Conservation (phyloP, 2,797 vertebrate species). For the Adrianichthys oophorus region DNA sequence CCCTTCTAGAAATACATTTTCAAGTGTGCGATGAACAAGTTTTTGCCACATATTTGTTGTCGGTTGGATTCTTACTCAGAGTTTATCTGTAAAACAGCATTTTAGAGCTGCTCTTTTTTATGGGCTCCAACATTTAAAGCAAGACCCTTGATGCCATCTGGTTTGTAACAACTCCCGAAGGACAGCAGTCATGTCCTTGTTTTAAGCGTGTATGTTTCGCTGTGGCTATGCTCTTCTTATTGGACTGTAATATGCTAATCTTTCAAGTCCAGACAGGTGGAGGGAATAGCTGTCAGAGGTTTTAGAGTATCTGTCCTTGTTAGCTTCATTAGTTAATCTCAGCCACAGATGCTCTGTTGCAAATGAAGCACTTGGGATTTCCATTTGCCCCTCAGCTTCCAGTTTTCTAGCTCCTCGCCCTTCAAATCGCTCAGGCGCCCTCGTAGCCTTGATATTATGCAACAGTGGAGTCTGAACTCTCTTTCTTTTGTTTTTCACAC, state of each 20-base stretch:
- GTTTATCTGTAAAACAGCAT: background rate
- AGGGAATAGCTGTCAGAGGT: slow-evolving; percentile 46
- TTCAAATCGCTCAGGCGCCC: slow-evolving; percentile 25
- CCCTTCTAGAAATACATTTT: no score
- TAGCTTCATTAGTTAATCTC: slow-evolving; percentile 56
- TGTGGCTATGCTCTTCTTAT: slow-evolving; percentile 35
- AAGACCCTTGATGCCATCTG: slow-evolving; percentile 61
- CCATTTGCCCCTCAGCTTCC: slow-evolving; percentile 33
- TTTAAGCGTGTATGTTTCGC: background rate
- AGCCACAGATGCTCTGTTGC: slow-evolving; percentile 57
- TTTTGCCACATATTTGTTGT: no score
- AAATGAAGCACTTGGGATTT: slow-evolving; percentile 34
- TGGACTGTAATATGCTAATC: slow-evolving; percentile 49
- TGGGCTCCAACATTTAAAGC: slow-evolving; percentile 47
- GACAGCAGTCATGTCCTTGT: slow-evolving; percentile 48
- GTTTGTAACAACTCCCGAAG: slow-evolving; percentile 49
- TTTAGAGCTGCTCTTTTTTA: slow-evolving; percentile 37
- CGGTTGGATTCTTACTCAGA: no score
- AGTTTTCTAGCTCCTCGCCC: slow-evolving; percentile 22
- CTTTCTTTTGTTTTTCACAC: slow-evolving; percentile 1
- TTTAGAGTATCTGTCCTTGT: slow-evolving; percentile 36
- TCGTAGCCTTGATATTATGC: slow-evolving; percentile 26
- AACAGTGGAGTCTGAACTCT: slow-evolving; percentile 8
- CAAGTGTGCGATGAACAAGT: no score
- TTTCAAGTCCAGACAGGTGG: slow-evolving; percentile 51